Conservation (phyloP, 2,888 invertebrate genomes). For the Tricholauxania praeusta region DNA sequence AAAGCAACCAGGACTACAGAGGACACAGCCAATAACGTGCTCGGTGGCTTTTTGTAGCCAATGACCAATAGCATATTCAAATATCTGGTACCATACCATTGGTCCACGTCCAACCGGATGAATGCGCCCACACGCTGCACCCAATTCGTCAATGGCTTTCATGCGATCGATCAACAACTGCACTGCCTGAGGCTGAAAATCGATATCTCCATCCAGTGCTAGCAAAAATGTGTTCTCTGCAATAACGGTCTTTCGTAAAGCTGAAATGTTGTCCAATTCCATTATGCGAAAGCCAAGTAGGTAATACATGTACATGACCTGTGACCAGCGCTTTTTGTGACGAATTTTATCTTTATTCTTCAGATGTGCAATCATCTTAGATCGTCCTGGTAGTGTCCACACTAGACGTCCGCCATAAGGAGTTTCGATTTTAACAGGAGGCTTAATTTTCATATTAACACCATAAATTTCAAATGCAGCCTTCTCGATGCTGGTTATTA, state of each 20-base stretch:
- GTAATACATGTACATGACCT: conserved; percentile 96
- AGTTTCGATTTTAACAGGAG: conserved; percentile 82
- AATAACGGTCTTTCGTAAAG: conserved; percentile 72
- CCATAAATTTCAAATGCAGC: conserved; percentile 81
- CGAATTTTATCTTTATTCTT: conserved; percentile 91
- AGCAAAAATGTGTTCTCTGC: conserved; percentile 87
- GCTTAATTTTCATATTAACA: conserved; percentile 73
- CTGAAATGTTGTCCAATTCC: conserved; percentile 70
- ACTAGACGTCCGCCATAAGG: conserved; percentile 89
- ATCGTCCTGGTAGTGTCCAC: conserved; percentile 88
- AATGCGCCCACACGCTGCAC: conserved; percentile 90
- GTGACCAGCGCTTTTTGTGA: conserved; percentile 93
- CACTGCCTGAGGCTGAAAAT: conserved; percentile 86
- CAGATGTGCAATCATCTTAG: conserved; percentile 85
- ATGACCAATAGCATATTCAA: conserved; percentile 92
- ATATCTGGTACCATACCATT: conserved; percentile 89
- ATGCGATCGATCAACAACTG: conserved; percentile 85
- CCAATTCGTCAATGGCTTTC: conserved; percentile 84
- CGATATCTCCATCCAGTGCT: conserved; percentile 90
- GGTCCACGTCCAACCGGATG: conserved; percentile 87
- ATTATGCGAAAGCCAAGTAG: conserved; percentile 84
- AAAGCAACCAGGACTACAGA: conserved; percentile 94
- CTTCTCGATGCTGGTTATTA: conserved; percentile 79
- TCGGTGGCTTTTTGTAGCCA: conserved; percentile 95
- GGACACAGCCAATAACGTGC: conserved; percentile 89